phyloP scores from a whole-genome alignment of 2,113 vertebrate genomes.

The Hippocampus comes region DNA sequence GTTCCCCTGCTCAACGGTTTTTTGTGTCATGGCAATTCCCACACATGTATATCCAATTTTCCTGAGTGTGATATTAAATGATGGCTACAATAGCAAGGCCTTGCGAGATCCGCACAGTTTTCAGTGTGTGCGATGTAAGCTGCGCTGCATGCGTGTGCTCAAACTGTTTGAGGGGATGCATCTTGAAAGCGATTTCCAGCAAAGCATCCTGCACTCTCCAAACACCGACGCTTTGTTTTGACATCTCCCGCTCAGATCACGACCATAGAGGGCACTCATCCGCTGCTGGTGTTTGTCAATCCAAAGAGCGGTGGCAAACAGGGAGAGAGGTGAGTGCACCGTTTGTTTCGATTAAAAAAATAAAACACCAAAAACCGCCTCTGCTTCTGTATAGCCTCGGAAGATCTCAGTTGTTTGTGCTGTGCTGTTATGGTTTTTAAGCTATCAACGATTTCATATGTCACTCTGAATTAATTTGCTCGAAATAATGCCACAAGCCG shows the following conservation, averaged over 20 bases:
- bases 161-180: conserved; percentile 39
- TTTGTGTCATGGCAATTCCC: not conserved
- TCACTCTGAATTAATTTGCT: not conserved
- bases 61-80: not conserved
- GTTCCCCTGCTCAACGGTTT: too few species aligned
- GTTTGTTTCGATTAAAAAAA: not conserved
- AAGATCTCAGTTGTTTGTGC: not conserved
- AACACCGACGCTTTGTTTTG: conserved; percentile 61
- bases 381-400: not conserved
- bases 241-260: conserved; percentile 83
- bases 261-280: conserved; percentile 90
- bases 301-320: conserved; percentile 96
- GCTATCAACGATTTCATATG: not conserved
- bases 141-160: not conserved
- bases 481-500: not conserved
- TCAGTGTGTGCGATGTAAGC: conserved; percentile 19
- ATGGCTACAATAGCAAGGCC: not conserved
- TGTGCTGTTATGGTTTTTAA: not conserved
- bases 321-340: conserved; percentile 84
- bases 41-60: not conserved
- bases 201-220: conserved; percentile 61
- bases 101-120: not conserved
- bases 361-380: not conserved
- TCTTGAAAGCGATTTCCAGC: conserved; percentile 64
- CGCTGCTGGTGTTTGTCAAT: conserved; percentile 94